Evolutionary conservation across 2,113 vertebrate species (phyloP).

Genomic region (Hucho hucho): DNA sequence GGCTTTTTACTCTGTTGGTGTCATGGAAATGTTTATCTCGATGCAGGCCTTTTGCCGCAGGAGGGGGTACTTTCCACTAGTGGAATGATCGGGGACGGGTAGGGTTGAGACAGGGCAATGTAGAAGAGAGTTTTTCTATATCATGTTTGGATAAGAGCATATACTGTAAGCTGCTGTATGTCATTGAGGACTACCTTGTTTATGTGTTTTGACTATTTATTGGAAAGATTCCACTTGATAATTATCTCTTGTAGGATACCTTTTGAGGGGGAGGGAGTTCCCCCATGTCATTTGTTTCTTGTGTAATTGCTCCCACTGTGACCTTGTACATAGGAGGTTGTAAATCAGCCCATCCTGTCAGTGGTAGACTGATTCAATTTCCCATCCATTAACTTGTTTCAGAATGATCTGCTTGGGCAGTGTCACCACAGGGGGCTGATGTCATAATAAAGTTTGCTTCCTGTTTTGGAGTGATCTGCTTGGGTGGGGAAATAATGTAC

Average conservation of each 20-base stretch:
- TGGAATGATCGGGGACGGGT: constrained; percentile 38
- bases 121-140: neutral
- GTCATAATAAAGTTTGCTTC: constrained; percentile 3
- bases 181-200: neutral
- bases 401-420: neutral
- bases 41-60: constrained; percentile 2
- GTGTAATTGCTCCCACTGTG: neutral
- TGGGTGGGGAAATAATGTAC: neutral
- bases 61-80: constrained; percentile 34
- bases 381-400: constrained; percentile 1
- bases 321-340: neutral
- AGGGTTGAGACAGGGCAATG: constrained; percentile 29
- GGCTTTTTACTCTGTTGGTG: constrained; percentile 11
- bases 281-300: constrained; percentile 15
- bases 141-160: neutral
- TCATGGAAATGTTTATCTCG: constrained; percentile 51
- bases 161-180: neutral
- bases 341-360: neutral
- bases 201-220: neutral
- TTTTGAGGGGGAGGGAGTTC: too few relatives aligned
- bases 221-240: neutral
- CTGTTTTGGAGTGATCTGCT: constrained; percentile 29
- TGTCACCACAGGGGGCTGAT: neutral
- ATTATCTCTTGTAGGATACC: too few relatives aligned
- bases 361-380: neutral